A percentile compares a stretch with the other conserved stretches of the same genome.
Conservation (phyloP, 1,140 invertebrate genomes). For the Halyomorpha halys region DNA sequence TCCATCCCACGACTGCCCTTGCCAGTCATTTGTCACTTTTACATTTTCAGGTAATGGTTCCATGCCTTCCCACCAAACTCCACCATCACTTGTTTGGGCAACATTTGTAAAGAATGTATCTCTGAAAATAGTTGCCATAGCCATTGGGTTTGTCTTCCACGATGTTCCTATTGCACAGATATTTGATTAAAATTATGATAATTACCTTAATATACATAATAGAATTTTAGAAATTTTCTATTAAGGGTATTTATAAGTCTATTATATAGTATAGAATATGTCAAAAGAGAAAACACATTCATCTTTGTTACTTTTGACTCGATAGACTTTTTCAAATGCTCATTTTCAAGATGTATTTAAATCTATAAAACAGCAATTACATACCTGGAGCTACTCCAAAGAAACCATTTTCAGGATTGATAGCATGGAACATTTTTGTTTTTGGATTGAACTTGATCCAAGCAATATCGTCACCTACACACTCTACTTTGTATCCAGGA, state of each 20-base stretch:
- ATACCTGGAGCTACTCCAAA: slow-evolving; percentile 88
- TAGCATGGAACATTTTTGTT: slow-evolving; percentile 81
- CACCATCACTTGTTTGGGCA: slow-evolving; percentile 89
- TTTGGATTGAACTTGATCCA: slow-evolving; percentile 92
- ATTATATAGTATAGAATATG: too few species aligned
- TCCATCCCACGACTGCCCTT: slow-evolving; percentile 61
- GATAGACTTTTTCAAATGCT: too few species aligned
- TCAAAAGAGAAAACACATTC: too few species aligned
- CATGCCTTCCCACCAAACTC: slow-evolving; percentile 96
- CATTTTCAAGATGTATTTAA: too few species aligned
- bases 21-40: slow-evolving; percentile 68
- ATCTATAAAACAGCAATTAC: too few species aligned
- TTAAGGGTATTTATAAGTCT: too few species aligned
- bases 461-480: slow-evolving; percentile 88
- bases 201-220: too few species aligned
- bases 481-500: slow-evolving; percentile 87
- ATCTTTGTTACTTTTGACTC: too few species aligned
- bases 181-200: too few species aligned
- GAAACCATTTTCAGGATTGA: slow-evolving; percentile 98
- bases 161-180: slow-evolving; percentile 55
- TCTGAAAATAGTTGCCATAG: slow-evolving; percentile 85
- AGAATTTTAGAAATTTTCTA: too few species aligned
- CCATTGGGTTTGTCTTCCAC: slow-evolving; percentile 85
- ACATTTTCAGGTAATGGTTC: slow-evolving; percentile 51
- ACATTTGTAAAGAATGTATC: slow-evolving; percentile 99